phyloP scores from a whole-genome alignment of 2,113 vertebrate genomes.

The Fukomys damarensis region DNA sequence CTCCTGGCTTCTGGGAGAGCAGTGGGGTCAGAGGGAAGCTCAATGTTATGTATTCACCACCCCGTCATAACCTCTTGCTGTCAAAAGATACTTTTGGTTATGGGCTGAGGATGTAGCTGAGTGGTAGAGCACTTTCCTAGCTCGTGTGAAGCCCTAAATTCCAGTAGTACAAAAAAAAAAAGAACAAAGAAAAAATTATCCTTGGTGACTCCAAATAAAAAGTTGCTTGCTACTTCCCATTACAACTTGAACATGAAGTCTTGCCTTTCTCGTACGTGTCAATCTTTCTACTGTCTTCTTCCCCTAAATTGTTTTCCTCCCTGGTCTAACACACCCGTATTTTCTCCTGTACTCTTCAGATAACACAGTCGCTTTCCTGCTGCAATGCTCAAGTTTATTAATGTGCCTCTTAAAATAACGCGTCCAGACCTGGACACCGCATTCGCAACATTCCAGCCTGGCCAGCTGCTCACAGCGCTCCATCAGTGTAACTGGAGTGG shows the following conservation, averaged over 20 bases:
- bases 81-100: not conserved
- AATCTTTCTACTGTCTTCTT: not conserved
- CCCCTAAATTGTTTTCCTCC: not conserved
- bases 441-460: not conserved
- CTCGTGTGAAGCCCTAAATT: not conserved
- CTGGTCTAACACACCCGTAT: not conserved
- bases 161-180: not conserved
- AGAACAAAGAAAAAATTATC: not conserved
- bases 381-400: conserved; percentile 1
- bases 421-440: not conserved
- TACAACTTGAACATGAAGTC: not conserved
- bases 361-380: not conserved
- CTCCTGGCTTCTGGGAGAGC: not conserved
- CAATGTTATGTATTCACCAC: not conserved
- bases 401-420: conserved; percentile 50
- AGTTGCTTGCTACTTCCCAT: not conserved
- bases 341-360: not conserved
- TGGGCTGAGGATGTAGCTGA: not conserved
- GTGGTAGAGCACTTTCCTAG: not conserved
- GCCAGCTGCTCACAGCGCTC: not conserved
- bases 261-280: not conserved
- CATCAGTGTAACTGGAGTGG: not conserved
- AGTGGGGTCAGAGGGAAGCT: not conserved
- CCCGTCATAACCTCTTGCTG: not conserved
- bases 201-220: not conserved